A percentile compares a stretch with the other conserved stretches of the same genome.
Conservation (phyloP, 2,888 invertebrate genomes). For the Polyommatus iphigenia region DNA sequence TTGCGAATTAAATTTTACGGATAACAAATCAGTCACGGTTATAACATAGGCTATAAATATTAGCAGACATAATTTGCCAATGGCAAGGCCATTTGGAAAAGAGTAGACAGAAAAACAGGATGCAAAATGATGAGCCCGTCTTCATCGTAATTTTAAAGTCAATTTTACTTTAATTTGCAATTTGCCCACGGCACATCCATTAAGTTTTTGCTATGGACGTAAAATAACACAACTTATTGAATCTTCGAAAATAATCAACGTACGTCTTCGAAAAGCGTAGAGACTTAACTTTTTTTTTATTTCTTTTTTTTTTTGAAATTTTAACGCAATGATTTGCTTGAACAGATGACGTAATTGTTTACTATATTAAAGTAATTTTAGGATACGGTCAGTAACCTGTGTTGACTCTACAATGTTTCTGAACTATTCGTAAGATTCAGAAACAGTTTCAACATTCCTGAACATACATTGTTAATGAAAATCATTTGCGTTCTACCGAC, state of each 20-base stretch:
- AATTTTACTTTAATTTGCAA: slow-evolving; percentile 1
- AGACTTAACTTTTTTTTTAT: neutral
- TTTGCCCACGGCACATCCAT: slow-evolving; percentile 5
- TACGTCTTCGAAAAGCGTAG: neutral
- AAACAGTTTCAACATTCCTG: slow-evolving; percentile 10
- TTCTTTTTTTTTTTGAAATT: neutral
- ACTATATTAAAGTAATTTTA: neutral
- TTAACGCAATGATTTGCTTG: neutral
- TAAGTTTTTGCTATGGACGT: slow-evolving; percentile 3
- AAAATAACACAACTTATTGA: neutral
- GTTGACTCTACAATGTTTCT: neutral
- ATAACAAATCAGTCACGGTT: slow-evolving; percentile 55
- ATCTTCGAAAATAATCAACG: neutral
- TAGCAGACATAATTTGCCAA: slow-evolving; percentile 46
- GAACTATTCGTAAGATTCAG: neutral
- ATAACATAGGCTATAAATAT: slow-evolving; percentile 38
- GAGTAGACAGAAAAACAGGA: neutral
- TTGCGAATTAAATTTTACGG: slow-evolving; percentile 64
- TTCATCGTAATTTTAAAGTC: neutral
- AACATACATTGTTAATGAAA: slow-evolving; percentile 29
- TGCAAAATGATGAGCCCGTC: neutral
- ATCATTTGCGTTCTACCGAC: slow-evolving; percentile 36
- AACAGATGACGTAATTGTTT: neutral
- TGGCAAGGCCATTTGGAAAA: slow-evolving; percentile 51
- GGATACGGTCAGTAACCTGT: neutral